Evolutionary conservation across 2,888 invertebrate species (phyloP), one percentile per base, ranked within the genome.

Genomic region (Ennomos erosarius): DNA sequence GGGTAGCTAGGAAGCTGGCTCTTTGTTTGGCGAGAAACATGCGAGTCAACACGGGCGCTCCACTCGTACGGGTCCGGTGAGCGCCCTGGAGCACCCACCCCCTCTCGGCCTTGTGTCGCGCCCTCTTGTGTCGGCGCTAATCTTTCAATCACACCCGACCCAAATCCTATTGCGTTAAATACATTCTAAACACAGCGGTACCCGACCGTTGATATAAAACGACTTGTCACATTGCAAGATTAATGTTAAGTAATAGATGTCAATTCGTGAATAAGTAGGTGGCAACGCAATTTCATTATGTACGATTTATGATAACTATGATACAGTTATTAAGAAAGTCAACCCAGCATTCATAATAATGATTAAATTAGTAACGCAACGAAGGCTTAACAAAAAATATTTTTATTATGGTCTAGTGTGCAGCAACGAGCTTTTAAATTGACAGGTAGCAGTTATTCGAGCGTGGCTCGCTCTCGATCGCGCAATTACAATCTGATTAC

Each of bases 1-100:
- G 90, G 89, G 91, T 90, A 90, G 90, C 90, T 88, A 88, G 90
- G 91, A 90, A 92, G 91, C 91, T 84, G 88, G 87, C 78, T 77
- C 85, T 84, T 85, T 90, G 89, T 91, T 91, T 91, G 89, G 75
- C 80, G 84, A 92, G 90, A 87, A 89, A 88, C 90, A 88, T 85
- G 78, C 84, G 84, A 87, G 90, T 89, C 86, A 90, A 90, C 85
- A 90, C 70, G 79, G 74, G 76, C 69, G 70, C 71, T 73, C 75
- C 75, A 72, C 74, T 70, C 70, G 64, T 66, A 62, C 71, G 67
- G 69, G 69, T 71, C 71, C 43, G 68, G 45, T 65, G 54, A 59
- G 62, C 59, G 65, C 70, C 61, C 58, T 67, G 26, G 26, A 55
- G 69, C 68, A 69, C 67, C 71, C 71, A 69, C 75, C 71, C 71